These are phyloP conservation scores for Pogonomyrmex barbatus DNA, from an alignment of 1,140 invertebrate genomes.

Conservation along the genomic window DNA sequence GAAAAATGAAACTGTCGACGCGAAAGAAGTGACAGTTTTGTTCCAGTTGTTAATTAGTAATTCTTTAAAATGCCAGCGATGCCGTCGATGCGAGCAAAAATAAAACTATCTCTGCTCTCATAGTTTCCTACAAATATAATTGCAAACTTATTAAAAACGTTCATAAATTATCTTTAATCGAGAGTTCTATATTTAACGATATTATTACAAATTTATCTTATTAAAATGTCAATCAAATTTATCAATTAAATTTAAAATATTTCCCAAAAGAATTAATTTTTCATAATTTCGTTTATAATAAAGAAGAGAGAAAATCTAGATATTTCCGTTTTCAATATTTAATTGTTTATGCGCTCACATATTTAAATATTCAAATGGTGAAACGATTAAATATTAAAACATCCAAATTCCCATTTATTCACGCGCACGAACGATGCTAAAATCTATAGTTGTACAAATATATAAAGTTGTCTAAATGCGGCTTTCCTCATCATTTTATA, in stretches of 20 bases:
- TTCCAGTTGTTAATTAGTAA: slow-evolving; percentile 23
- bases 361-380: slow-evolving; percentile 24
- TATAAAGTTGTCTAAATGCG: not conserved
- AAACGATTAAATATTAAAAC: slow-evolving; percentile 13
- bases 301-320: not conserved
- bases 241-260: not conserved
- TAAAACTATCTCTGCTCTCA: not conserved
- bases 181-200: not conserved
- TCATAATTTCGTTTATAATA: not conserved
- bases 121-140: not conserved
- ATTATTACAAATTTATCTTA: not conserved
- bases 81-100: not conserved
- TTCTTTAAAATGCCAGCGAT: not conserved
- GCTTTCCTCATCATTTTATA: not conserved
- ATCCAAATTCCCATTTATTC: slow-evolving; percentile 16
- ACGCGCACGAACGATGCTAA: not conserved
- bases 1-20: not conserved
- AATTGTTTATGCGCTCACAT: slow-evolving; percentile 21
- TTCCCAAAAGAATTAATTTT: slow-evolving; percentile 9
- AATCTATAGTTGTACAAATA: not conserved
- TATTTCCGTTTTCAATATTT: not conserved
- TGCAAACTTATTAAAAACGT: not conserved
- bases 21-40: slow-evolving; percentile 1
- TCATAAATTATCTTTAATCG: not conserved
- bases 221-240: slow-evolving; percentile 14